phyloP scores from a whole-genome alignment of 2,888 invertebrate species.

The Dolichopus griseipennis region DNA sequence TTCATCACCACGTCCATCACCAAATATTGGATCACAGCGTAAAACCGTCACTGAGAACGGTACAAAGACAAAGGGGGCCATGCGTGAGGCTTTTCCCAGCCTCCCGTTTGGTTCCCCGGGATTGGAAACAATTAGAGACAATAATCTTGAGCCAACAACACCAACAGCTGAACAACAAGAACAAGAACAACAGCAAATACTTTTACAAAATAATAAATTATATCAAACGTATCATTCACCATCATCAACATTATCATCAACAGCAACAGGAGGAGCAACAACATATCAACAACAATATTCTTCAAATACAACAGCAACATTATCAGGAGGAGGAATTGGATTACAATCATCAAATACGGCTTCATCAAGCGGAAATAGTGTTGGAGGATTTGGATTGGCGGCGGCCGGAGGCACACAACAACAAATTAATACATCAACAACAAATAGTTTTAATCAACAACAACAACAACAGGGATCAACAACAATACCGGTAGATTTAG shows the following conservation, averaged over 20 bases:
- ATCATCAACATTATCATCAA: conserved; percentile 12
- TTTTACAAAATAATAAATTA: conserved; percentile 7
- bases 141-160: conserved; percentile 19
- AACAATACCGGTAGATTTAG: conserved; percentile 5
- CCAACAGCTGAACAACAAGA: conserved; percentile 15
- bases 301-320: conserved; percentile 11
- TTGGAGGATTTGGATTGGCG: background rate
- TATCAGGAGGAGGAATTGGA: background rate
- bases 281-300: conserved; percentile 16
- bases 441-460: conserved; percentile 10
- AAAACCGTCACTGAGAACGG: conserved; percentile 22
- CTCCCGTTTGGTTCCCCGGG: conserved; percentile 27
- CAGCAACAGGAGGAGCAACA: conserved; percentile 10
- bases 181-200: conserved; percentile 3
- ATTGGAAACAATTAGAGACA: conserved; percentile 22
- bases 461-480: conserved; percentile 13
- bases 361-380: background rate
- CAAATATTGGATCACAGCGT: conserved; percentile 21
- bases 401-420: conserved; percentile 7
- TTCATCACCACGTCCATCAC: conserved; percentile 19
- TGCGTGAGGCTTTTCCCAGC: conserved; percentile 29
- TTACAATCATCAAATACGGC: background rate
- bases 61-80: conserved; percentile 24
- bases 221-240: background rate
- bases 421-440: conserved; percentile 8